Evolutionary conservation across 2,797 vertebrate species (phyloP).

Genomic region (Pseudochromis fuscus): DNA sequence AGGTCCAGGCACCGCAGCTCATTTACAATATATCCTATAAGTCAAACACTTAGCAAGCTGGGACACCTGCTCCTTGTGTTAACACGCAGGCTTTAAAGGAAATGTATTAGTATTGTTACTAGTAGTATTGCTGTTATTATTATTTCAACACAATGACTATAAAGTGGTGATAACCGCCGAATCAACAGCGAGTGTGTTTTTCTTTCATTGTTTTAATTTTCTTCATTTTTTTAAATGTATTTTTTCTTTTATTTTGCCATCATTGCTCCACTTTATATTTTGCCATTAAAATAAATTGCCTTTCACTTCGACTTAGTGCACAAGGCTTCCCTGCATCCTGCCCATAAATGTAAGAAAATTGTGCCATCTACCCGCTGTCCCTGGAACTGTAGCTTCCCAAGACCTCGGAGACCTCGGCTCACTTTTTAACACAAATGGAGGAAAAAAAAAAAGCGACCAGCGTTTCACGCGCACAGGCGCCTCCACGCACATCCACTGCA

Average conservation of each 20-base stretch:
- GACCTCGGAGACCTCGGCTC: slow-evolving; percentile 87
- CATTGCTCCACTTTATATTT: slow-evolving; percentile 18
- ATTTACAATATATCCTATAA: slow-evolving; percentile 39
- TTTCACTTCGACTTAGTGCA: slow-evolving; percentile 89
- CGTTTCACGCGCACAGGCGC: slow-evolving; percentile 61
- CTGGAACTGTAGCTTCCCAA: slow-evolving; percentile 94
- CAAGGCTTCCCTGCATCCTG: slow-evolving; percentile 84
- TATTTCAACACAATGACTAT: background rate
- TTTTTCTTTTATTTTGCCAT: slow-evolving; percentile 3
- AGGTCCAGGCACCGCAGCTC: slow-evolving; percentile 43
- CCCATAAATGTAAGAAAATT: slow-evolving; percentile 99
- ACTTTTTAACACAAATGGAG: slow-evolving; percentile 87
- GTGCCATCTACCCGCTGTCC: slow-evolving; percentile 99
- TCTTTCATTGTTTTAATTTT: background rate
- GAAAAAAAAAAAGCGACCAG: slow-evolving; percentile 34
- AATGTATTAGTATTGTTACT: slow-evolving; percentile 8
- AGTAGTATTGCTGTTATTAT: slow-evolving; percentile 1
- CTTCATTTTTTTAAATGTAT: background rate
- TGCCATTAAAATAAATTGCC: slow-evolving; percentile 77
- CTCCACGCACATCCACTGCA: slow-evolving; percentile 53
- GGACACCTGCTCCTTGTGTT: slow-evolving; percentile 46
- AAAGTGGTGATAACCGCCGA: background rate
- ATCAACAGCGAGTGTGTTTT: background rate
- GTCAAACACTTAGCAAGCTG: slow-evolving; percentile 40
- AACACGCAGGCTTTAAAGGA: background rate